Evolutionary conservation across 2,113 vertebrate genomes (phyloP).

Genomic region (Dicentrarchus labrax): DNA sequence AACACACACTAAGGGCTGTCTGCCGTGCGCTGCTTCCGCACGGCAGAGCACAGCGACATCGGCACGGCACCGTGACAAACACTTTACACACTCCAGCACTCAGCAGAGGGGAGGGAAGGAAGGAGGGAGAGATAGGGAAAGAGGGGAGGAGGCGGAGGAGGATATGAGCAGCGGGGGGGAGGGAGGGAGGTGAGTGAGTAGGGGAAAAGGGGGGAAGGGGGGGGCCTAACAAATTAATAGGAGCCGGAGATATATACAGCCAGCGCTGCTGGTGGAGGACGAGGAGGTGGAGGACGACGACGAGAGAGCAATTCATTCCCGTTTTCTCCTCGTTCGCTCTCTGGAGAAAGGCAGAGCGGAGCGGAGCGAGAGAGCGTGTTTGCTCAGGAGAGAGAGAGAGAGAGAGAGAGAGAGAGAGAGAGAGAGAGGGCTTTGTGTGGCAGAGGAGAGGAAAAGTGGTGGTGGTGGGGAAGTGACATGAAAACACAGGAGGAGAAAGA

Average conservation of each 20-base stretch:
- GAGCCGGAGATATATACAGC: constrained; percentile 80
- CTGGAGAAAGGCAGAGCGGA: constrained; percentile 75
- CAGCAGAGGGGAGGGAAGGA: constrained; percentile 68
- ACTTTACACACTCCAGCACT: constrained; percentile 83
- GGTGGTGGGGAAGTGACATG: constrained; percentile 24
- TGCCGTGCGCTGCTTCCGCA: constrained; percentile 67
- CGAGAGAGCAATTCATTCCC: constrained; percentile 81
- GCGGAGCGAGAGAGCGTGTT: constrained; percentile 62
- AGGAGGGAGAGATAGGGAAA: constrained; percentile 56
- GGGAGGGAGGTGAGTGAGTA: constrained; percentile 44
- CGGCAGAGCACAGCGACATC: constrained; percentile 78
- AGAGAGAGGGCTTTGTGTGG: constrained; percentile 53
- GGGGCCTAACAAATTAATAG: constrained; percentile 83
- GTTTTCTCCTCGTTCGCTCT: constrained; percentile 78
- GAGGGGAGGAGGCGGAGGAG: constrained; percentile 50
- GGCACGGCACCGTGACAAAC: constrained; percentile 82
- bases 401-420: constrained; percentile 21
- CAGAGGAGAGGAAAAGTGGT: constrained; percentile 22
- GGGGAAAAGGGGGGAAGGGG: constrained; percentile 45
- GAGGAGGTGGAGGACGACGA: constrained; percentile 53
- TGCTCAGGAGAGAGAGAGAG: constrained; percentile 49
- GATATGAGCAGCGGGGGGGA: constrained; percentile 74
- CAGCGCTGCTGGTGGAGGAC: constrained; percentile 60
- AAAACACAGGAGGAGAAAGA: constrained; percentile 55
- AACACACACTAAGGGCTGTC: constrained; percentile 65